Evolutionary conservation across 2,797 vertebrate genomes (phyloP).

Genomic region (Hoplostethus atlanticus): DNA sequence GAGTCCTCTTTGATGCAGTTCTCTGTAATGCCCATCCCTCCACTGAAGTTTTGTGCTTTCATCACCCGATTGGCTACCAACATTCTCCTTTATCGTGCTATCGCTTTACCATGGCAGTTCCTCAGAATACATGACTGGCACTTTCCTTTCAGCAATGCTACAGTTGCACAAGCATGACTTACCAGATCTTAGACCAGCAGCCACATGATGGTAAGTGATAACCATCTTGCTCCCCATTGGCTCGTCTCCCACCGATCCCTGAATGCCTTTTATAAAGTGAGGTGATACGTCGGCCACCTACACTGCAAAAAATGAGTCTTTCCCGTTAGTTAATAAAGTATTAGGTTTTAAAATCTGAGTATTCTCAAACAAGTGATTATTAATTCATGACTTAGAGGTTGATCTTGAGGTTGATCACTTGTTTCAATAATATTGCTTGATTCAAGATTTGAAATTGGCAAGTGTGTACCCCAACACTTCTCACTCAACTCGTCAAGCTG

Average conservation of each 20-base stretch:
- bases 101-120: slow-evolving; percentile 40
- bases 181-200: slow-evolving; percentile 41
- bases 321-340: not conserved
- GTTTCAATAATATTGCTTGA: too few relatives aligned
- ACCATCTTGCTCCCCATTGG: not conserved
- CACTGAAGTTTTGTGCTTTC: slow-evolving; percentile 23
- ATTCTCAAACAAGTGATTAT: too few relatives aligned
- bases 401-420: too few relatives aligned
- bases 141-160: slow-evolving; percentile 9
- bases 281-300: not conserved
- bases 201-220: slow-evolving; percentile 19
- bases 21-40: slow-evolving; percentile 35
- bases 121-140: slow-evolving; percentile 23
- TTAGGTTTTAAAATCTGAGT: not conserved
- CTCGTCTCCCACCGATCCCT: not conserved
- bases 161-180: slow-evolving; percentile 21
- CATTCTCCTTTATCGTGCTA: slow-evolving; percentile 36
- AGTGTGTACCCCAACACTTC: too few relatives aligned
- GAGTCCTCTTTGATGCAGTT: slow-evolving; percentile 39
- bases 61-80: slow-evolving; percentile 2
- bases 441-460: too few relatives aligned
- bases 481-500: too few relatives aligned
- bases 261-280: not conserved
- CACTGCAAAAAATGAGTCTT: not conserved
- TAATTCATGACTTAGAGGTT: too few relatives aligned